Conservation (phyloP, 2,113 vertebrate species). For the Odontesthes bonariensis region DNA sequence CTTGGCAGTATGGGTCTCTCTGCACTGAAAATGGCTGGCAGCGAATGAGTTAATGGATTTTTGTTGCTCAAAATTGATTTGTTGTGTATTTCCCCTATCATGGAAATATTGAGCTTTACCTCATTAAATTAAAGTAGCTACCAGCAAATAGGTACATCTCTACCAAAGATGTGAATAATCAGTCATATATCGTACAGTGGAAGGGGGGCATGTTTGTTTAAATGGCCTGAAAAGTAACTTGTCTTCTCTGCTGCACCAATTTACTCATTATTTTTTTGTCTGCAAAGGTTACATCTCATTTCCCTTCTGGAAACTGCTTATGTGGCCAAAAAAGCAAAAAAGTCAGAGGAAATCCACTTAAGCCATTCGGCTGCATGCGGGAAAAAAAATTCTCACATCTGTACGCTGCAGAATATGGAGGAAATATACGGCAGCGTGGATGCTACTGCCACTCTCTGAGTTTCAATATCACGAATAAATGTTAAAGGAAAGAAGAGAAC, state of each 20-base stretch:
- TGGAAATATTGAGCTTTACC: too few relatives aligned
- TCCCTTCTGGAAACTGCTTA: conserved; percentile 48
- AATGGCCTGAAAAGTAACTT: conserved; percentile 38
- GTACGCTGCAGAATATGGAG: conserved; percentile 7
- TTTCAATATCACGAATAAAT: neutral
- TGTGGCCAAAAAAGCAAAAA: conserved; percentile 9
- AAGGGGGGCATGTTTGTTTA: conserved; percentile 26
- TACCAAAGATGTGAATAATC: too few relatives aligned
- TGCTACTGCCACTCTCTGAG: conserved; percentile 15
- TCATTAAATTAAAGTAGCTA: too few relatives aligned
- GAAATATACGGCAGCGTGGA: neutral
- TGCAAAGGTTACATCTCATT: conserved; percentile 66
- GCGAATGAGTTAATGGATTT: too few relatives aligned
- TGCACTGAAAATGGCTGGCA: too few relatives aligned
- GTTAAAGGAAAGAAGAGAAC: too few relatives aligned
- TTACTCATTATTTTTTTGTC: conserved; percentile 41
- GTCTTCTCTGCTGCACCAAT: conserved; percentile 20
- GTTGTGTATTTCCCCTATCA: too few relatives aligned
- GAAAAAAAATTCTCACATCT: conserved; percentile 12
- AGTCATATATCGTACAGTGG: neutral
- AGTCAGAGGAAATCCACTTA: conserved; percentile 11
- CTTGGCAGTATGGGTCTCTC: too few relatives aligned
- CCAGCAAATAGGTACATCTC: too few relatives aligned
- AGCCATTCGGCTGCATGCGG: conserved; percentile 29
- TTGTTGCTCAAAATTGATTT: too few relatives aligned